Percentiles rank a stretch among this genome's conserved stretches.
These are phyloP conservation scores for Drosophila sproati DNA, from an alignment of 1,140 invertebrate species.

Conservation along the genomic window DNA sequence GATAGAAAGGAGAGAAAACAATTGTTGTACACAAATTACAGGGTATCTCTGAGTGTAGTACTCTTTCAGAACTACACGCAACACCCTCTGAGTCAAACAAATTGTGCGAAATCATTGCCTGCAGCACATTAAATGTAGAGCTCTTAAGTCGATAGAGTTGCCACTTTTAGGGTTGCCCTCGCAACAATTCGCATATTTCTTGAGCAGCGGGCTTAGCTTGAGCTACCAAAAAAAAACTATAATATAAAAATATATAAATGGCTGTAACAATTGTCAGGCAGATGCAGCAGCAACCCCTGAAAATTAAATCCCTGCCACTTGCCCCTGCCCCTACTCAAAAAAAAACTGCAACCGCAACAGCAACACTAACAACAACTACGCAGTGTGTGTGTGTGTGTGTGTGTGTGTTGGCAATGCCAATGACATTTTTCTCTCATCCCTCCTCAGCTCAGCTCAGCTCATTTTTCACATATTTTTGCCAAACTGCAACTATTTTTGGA, in stretches of 20 bases:
- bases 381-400: conserved; percentile 28
- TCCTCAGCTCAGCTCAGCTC: conserved; percentile 27
- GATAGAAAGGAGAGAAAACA: too few species aligned
- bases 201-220: conserved; percentile 44
- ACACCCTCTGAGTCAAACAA: conserved; percentile 2
- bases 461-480: conserved; percentile 75
- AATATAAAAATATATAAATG: conserved; percentile 25
- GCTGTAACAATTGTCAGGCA: conserved; percentile 60
- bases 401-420: conserved; percentile 62
- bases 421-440: conserved; percentile 55
- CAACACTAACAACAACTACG: conserved; percentile 28
- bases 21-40: not conserved
- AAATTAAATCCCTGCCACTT: conserved; percentile 8
- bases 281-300: conserved; percentile 66
- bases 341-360: conserved; percentile 38
- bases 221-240: conserved; percentile 37
- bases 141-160: conserved; percentile 16
- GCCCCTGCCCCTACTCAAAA: conserved; percentile 6
- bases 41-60: not conserved
- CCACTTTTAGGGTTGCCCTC: conserved; percentile 1
- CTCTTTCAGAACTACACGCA: not conserved
- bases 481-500: conserved; percentile 71
- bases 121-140: conserved; percentile 15
- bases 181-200: conserved; percentile 17
- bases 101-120: conserved; percentile 22